Base-by-base conservation (phyloP, 2,888 invertebrate species). In the Bugulina stolonifera region DNA sequence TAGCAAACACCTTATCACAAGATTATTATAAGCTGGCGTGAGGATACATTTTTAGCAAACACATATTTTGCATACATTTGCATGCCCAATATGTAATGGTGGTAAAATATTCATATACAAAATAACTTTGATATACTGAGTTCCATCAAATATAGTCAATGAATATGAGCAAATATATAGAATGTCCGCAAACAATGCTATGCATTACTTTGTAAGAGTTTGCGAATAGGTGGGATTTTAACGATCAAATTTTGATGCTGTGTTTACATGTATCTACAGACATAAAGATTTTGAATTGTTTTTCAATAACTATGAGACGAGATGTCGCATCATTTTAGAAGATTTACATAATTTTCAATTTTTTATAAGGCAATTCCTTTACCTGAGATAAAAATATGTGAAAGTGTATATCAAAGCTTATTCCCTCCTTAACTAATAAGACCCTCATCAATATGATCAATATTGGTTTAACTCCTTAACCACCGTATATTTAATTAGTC, bases 401-500 rank as follows among this genome's bases (percentile, higher is more conserved):
- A 18, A 43, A 43, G 43, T 10, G 43, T 10, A 43, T 43, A 43
- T 43, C 43, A 43, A 43, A 43, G 43, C 18, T 10, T 10, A 43
- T 43, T 43, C 43, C 43, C 43, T 10, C 43, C 43, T 43, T 43
- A 43, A 43, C 18, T 43, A 43, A 43, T 43, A 43, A 43, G 18
- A 5, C 5, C 43, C 43, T 10, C 43, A 43, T 43, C 43, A 43
- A 43, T 43, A 43, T 43, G 43, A 43, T 5, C 43, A 43, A 43
- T 43, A 43, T 43, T 43, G 43, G 43, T 43, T 43, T 43, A 10
- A 43, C 43, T 43, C 18, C n/a, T 34, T 25, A 64, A 64, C 64
- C 64, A 34, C 64, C 32, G 64, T 29, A 64, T 64, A 64, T 64
- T 64, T 64, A 27, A 64, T 64, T 32, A 64, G 34, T 32, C 5